These are phyloP conservation scores for Vicugna pacos DNA, from an alignment of 2,113 vertebrate genomes.

Conservation along the genomic window DNA sequence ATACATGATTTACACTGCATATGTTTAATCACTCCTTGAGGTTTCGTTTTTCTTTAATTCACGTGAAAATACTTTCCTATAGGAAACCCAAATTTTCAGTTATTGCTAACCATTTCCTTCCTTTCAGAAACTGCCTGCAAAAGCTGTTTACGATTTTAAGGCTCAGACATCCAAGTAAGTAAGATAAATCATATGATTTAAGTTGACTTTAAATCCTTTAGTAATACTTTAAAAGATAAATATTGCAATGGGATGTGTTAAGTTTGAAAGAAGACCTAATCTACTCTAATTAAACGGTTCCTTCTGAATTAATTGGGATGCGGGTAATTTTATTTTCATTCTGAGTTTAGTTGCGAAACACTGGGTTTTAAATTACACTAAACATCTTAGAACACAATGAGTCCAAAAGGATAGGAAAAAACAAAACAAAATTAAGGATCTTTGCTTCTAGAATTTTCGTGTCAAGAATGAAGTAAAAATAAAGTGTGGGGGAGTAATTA, in stretches of 20 bases:
- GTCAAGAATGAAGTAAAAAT: conserved; percentile 40
- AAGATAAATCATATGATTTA: conserved; percentile 53
- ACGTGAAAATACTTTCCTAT: neutral
- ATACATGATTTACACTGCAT: neutral
- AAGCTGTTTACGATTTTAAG: conserved; percentile 99
- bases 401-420: neutral
- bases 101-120: conserved; percentile 80
- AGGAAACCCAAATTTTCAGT: neutral
- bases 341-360: neutral
- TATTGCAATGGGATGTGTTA: neutral
- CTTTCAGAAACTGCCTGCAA: conserved; percentile 96
- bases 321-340: conserved; percentile 32
- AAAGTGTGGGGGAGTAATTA: neutral
- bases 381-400: neutral
- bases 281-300: neutral
- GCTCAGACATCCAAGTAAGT: conserved; percentile 99
- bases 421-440: conserved; percentile 30
- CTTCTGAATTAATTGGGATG: conserved; percentile 3
- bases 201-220: neutral
- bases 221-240: neutral
- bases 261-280: neutral
- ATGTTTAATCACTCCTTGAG: neutral
- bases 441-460: conserved; percentile 8
- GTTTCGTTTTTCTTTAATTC: neutral
- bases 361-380: neutral